Percentiles rank a stretch among this genome's conserved stretches.
Conservation (phyloP, 2,888 invertebrate species). For the Eristalinus aeneus region DNA sequence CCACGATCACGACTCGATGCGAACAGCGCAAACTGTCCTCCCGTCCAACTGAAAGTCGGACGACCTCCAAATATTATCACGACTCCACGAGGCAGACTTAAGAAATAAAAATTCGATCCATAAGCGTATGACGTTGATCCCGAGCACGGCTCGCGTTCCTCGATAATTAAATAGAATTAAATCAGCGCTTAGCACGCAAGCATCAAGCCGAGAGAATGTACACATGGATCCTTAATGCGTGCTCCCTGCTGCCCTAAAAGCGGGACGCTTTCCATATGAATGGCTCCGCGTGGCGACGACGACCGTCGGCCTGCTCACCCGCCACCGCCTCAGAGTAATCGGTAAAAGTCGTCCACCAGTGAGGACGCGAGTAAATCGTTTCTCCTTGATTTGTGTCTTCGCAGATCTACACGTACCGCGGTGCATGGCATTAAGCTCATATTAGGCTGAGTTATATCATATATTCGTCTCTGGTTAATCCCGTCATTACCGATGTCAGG, state of each 20-base stretch:
- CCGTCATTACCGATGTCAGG: slow-evolving; percentile 46
- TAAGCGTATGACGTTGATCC: slow-evolving; percentile 57
- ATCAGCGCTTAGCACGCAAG: slow-evolving; percentile 74
- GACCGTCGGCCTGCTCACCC: background rate
- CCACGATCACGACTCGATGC: slow-evolving; percentile 29
- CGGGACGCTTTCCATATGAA: background rate
- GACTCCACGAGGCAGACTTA: slow-evolving; percentile 50
- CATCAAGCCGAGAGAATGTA: slow-evolving; percentile 55
- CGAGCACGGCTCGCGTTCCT: slow-evolving; percentile 60
- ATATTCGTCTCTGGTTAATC: slow-evolving; percentile 56
- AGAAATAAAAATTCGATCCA: slow-evolving; percentile 61
- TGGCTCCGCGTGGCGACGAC: no score
- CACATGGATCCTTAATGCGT: slow-evolving; percentile 43
- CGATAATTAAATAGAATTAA: slow-evolving; percentile 74
- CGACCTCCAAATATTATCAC: slow-evolving; percentile 26
- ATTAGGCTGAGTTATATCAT: slow-evolving; percentile 54
- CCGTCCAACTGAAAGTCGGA: background rate
- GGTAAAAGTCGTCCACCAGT: slow-evolving; percentile 52
- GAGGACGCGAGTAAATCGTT: slow-evolving; percentile 9
- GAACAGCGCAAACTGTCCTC: slow-evolving; percentile 6
- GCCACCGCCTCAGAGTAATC: slow-evolving; percentile 33
- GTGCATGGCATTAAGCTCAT: slow-evolving; percentile 58
- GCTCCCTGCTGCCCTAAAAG: slow-evolving; percentile 38
- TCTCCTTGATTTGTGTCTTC: slow-evolving; percentile 25
- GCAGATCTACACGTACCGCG: slow-evolving; percentile 21